A percentile compares a stretch with the other conserved stretches of the same genome.
phyloP scores from a whole-genome alignment of 2,113 vertebrate genomes.

The Tursiops truncatus region DNA sequence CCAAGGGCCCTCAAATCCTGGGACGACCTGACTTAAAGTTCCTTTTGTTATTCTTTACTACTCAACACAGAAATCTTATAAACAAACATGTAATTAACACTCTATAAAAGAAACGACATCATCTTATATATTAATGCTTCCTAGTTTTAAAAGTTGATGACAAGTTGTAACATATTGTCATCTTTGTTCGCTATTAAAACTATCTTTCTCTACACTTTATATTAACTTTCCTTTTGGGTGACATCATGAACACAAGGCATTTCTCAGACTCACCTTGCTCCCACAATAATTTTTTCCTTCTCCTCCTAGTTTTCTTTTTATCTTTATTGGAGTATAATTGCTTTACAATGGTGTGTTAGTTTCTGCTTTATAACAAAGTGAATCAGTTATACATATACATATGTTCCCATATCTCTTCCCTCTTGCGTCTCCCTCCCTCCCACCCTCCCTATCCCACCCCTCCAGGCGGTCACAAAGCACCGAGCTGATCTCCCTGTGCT shows the following conservation, averaged over 20 bases:
- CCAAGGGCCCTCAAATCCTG: not conserved
- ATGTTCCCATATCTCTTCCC: too few species aligned
- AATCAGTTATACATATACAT: too few species aligned
- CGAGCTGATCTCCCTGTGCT: too few species aligned
- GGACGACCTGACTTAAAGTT: not conserved
- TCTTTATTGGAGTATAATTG: too few species aligned
- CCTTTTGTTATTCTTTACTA: not conserved
- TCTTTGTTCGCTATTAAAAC: not conserved
- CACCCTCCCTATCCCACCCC: too few species aligned
- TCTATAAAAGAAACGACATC: not conserved
- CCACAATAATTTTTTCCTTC: not conserved
- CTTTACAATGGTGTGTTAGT: too few species aligned
- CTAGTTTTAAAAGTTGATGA: not conserved
- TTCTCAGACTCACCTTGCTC: not conserved
- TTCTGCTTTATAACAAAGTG: too few species aligned
- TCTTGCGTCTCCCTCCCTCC: too few species aligned
- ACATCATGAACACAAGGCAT: not conserved
- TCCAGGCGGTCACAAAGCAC: too few species aligned
- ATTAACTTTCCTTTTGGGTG: not conserved
- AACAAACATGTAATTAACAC: not conserved
- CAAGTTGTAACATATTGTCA: not conserved
- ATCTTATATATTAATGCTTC: not conserved
- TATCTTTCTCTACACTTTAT: not conserved
- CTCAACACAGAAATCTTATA: not conserved
- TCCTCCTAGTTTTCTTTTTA: not conserved